Percentiles rank a stretch among this genome's conserved stretches.
Conservation (phyloP, 2,797 vertebrate species). For the Anguilla obscura region DNA sequence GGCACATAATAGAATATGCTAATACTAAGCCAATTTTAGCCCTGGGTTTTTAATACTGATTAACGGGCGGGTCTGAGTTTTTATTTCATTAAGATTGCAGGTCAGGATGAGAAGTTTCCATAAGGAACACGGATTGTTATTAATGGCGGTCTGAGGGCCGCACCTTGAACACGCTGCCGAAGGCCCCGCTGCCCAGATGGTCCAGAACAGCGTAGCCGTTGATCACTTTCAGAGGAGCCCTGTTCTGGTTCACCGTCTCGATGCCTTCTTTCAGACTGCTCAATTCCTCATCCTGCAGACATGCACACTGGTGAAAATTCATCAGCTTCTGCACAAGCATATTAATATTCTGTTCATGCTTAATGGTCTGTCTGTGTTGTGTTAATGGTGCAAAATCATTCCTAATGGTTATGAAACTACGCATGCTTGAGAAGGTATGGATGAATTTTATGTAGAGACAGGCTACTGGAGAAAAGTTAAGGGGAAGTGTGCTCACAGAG, state of each 20-base stretch:
- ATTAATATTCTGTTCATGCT: background rate
- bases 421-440: background rate
- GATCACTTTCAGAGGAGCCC: conserved; percentile 78
- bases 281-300: conserved; percentile 75
- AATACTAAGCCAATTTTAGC: background rate
- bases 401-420: background rate
- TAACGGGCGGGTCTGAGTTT: background rate
- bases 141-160: conserved; percentile 5
- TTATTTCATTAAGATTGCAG: conserved; percentile 5
- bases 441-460: too few species aligned
- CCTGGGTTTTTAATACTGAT: conserved; percentile 7
- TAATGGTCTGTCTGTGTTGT: background rate
- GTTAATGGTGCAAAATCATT: background rate
- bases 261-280: conserved; percentile 79
- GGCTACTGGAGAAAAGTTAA: background rate
- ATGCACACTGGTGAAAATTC: background rate
- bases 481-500: conserved; percentile 67
- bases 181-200: conserved; percentile 86
- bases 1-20: background rate
- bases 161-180: conserved; percentile 89
- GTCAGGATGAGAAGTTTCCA: conserved; percentile 1
- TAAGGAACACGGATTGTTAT: background rate
- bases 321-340: background rate
- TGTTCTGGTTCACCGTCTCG: conserved; percentile 83
- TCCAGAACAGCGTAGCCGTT: conserved; percentile 84